Conservation (phyloP, 2,113 vertebrate species). For the Myotis brandtii region DNA sequence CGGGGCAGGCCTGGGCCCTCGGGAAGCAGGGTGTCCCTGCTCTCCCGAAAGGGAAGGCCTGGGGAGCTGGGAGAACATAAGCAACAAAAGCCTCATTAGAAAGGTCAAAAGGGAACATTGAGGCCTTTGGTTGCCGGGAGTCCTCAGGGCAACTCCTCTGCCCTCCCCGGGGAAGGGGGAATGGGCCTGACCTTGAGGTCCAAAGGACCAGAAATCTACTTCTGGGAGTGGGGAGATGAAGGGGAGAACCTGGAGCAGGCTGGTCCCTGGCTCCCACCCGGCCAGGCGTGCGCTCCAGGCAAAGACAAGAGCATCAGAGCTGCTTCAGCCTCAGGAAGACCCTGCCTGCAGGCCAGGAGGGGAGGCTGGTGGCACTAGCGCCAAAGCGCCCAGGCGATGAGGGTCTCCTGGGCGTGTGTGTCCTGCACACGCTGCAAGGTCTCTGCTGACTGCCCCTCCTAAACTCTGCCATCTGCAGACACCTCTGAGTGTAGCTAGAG, state of each 20-base stretch:
- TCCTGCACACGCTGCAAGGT: background rate
- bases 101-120: background rate
- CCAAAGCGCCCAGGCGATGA: background rate
- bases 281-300: background rate
- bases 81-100: background rate
- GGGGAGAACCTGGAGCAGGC: background rate
- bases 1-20: background rate
- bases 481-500: background rate
- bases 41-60: background rate
- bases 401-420: background rate
- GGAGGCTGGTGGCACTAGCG: too few species aligned
- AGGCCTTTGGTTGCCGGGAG: background rate
- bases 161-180: background rate
- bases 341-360: rapidly evolving
- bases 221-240: background rate
- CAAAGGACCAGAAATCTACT: slow-evolving; percentile 25
- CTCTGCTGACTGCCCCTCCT: background rate
- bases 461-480: background rate
- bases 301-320: background rate
- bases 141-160: background rate
- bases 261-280: background rate
- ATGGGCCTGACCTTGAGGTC: slow-evolving; percentile 53
- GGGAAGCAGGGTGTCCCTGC: background rate
- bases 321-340: too few species aligned
- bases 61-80: background rate